Base-by-base conservation (phyloP, 2,113 vertebrate genomes). In the Ameiurus melas region DNA sequence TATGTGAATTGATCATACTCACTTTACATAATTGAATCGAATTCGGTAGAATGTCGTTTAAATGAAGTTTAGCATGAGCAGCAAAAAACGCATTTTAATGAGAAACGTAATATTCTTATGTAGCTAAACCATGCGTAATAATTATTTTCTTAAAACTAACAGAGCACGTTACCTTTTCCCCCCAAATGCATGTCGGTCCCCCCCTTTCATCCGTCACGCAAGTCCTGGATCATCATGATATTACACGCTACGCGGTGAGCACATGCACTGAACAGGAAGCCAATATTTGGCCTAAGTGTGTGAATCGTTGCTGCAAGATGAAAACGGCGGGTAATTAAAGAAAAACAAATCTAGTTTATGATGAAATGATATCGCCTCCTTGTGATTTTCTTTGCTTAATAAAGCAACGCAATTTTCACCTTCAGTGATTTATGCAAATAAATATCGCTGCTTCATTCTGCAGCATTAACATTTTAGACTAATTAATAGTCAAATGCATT, bases 381-480 rank as follows among this genome's bases (percentile, higher is more conserved):
- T 36, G 80, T 60, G 57, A 60, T 81, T 57, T 81, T 55, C 77
- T 55, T 55, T 80, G 79, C 79, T 81, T 81, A 81, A 80, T 57
- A 55, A 80, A 80, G 51, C 75, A 78, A 57, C 14, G 30, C 27
- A 80, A 80, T 80, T 80, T 80, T 30, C 77, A n/a, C 51, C 51
- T 80, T 55, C 51, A 80, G n/a, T 80, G 51, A 80, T 20, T 80
- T 80, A 80, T 30, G 77, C 51, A 55, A 80, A 80, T 80, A 55
- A 80, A 57, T 55, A 30, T 19, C 19, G 14, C 77, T 79, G 77
- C 77, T 30, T 80, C 77, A 30, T 51, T 19, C 30, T 16, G 77
- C n/a, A 55, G 51, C 51, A 16, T 80, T 19, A 17, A 30, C 27
- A 30, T 57, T 78, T 57, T 82, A 36, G 55, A 25, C 55, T 36